These are phyloP conservation scores for Takifugu bimaculatus DNA, from an alignment of 2,113 vertebrate genomes.

Conservation along the genomic window DNA sequence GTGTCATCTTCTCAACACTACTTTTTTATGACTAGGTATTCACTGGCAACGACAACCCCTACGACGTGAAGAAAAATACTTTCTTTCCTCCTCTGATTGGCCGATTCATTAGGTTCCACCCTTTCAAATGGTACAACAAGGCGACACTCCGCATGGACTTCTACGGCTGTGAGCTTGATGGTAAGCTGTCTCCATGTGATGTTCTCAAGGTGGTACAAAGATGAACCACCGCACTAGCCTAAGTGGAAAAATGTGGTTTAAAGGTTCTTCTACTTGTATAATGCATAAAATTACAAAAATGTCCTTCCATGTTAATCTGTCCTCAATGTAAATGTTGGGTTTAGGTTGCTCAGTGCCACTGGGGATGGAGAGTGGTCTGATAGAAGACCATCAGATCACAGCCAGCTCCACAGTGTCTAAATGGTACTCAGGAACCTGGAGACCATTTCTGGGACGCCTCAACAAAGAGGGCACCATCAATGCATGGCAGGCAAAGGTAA, in stretches of 20 bases:
- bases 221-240: too few relatives aligned
- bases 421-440: constrained; percentile 78
- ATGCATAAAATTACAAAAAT: too few relatives aligned
- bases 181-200: constrained; percentile 65
- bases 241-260: too few relatives aligned
- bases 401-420: constrained; percentile 77
- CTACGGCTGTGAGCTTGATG: constrained; percentile 87
- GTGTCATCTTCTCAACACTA: not conserved
- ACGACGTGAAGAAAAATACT: constrained; percentile 74
- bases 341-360: constrained; percentile 84
- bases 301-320: too few relatives aligned
- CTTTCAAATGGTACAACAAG: constrained; percentile 71
- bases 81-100: constrained; percentile 87
- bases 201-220: too few relatives aligned
- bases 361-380: constrained; percentile 80
- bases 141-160: constrained; percentile 90
- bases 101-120: constrained; percentile 85
- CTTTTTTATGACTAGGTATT: constrained; percentile 73
- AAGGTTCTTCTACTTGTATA: too few relatives aligned
- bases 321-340: not conserved
- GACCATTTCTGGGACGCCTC: constrained; percentile 79
- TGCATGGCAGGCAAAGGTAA: constrained; percentile 86
- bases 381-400: constrained; percentile 74
- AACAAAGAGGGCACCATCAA: constrained; percentile 77
- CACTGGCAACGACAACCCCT: constrained; percentile 80